Conservation (phyloP, 2,888 invertebrate genomes). For the Agrochola litura region DNA sequence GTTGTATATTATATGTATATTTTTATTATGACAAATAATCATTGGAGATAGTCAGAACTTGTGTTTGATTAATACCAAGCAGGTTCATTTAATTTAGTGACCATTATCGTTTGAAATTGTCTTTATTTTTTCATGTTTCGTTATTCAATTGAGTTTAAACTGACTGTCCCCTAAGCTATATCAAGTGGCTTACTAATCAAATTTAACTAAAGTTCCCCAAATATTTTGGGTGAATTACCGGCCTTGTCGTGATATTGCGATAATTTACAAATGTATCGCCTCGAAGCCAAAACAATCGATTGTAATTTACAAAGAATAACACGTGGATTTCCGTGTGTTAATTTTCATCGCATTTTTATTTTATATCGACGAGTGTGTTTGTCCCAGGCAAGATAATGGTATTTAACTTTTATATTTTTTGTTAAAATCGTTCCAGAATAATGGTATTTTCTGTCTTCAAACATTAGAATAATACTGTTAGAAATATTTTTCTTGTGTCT, state of each 20-base stretch:
- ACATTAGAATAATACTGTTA: neutral
- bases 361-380: neutral
- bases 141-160: neutral
- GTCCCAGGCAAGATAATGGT: neutral
- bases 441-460: neutral
- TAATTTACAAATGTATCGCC: constrained; percentile 31
- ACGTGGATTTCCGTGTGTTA: constrained; percentile 10
- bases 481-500: no score
- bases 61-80: neutral
- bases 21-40: no score
- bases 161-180: no score
- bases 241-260: constrained; percentile 3
- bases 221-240: neutral
- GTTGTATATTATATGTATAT: no score
- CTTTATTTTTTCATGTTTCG: no score
- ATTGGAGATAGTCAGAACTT: neutral
- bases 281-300: constrained; percentile 34
- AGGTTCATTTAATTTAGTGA: neutral
- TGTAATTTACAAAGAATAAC: constrained; percentile 46
- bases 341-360: constrained; percentile 19
- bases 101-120: neutral
- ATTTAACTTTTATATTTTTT: neutral
- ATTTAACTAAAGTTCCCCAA: neutral
- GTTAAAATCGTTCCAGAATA: no score
- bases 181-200: no score